Percentiles rank a stretch among this genome's conserved stretches.
Conservation (phyloP, 2,888 invertebrate genomes). For the Troides oblongomaculatus region DNA sequence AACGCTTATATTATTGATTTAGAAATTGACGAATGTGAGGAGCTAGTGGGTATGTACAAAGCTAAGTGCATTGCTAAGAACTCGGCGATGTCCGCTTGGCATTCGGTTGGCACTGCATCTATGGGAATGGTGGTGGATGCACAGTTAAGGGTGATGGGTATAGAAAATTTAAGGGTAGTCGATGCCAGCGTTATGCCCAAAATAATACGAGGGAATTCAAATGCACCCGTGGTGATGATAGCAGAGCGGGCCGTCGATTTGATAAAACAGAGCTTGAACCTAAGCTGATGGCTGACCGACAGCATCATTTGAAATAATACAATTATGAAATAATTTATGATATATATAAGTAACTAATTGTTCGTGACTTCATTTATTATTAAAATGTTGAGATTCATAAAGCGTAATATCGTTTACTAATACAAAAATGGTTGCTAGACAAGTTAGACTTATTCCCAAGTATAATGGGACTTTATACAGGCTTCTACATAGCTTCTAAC, state of each 20-base stretch:
- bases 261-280: conserved; percentile 46
- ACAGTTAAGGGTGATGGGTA: conserved; percentile 48
- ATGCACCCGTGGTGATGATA: conserved; percentile 66
- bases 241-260: conserved; percentile 63
- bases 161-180: conserved; percentile 53
- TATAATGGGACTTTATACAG: too few relatives aligned
- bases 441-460: too few relatives aligned
- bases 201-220: conserved; percentile 62
- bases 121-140: conserved; percentile 60
- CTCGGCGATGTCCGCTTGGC: conserved; percentile 64
- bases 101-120: conserved; percentile 63
- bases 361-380: too few relatives aligned
- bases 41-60: conserved; percentile 48
- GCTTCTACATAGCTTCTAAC: too few relatives aligned
- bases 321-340: too few relatives aligned
- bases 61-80: conserved; percentile 65
- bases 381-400: too few relatives aligned
- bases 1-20: conserved; percentile 51
- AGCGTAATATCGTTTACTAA: too few relatives aligned
- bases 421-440: too few relatives aligned
- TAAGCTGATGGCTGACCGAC: too few relatives aligned
- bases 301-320: too few relatives aligned
- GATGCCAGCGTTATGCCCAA: conserved; percentile 67
- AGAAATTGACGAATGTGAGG: conserved; percentile 45
- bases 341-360: too few relatives aligned